phyloP scores from a whole-genome alignment of 2,888 invertebrate genomes.

The Drosophila monieri region DNA sequence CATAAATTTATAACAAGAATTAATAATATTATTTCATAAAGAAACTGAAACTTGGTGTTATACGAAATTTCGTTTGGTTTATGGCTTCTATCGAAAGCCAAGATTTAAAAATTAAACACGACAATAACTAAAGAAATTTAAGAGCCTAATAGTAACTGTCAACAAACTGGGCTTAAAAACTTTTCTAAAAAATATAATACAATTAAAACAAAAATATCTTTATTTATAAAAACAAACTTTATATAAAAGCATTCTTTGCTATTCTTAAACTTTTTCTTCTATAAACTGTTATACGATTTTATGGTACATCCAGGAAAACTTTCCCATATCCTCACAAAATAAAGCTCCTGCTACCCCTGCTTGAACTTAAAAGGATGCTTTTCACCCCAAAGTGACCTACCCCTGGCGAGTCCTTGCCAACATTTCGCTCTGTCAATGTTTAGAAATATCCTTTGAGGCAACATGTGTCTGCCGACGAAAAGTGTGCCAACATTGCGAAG shows the following conservation, averaged over 20 bases:
- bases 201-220: background rate
- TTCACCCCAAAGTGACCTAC: conserved; percentile 2
- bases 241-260: background rate
- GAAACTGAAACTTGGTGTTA: conserved; percentile 43
- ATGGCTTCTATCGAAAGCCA: background rate
- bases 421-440: conserved; percentile 39
- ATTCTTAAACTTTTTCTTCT: background rate
- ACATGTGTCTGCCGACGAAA: conserved; percentile 3
- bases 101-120: background rate
- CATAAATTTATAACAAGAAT: background rate
- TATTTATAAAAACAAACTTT: background rate
- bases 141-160: no score
- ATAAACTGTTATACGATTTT: background rate
- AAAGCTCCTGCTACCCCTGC: conserved; percentile 9
- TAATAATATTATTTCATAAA: background rate
- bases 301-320: background rate
- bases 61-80: background rate
- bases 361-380: background rate
- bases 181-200: no score
- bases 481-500: conserved; percentile 47
- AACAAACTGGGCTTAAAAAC: no score
- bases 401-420: conserved; percentile 16
- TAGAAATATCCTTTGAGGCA: conserved; percentile 15
- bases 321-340: no score
- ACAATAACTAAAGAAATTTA: no score